Evolutionary conservation across 2,888 invertebrate species (phyloP), one percentile per base, ranked within the genome.

Genomic region (Cheilosia urbana): DNA sequence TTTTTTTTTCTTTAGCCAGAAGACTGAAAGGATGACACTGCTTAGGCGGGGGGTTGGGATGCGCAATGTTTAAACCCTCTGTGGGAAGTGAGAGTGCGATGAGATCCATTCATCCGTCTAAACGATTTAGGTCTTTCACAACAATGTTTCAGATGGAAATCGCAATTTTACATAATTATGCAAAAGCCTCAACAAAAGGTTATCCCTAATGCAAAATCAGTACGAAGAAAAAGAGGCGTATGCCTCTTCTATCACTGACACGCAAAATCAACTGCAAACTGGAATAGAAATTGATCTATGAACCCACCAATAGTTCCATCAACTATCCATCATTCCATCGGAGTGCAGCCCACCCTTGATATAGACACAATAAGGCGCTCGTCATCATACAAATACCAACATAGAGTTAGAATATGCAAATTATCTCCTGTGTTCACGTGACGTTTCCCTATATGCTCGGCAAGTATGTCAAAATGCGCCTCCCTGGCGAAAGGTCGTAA

Each of bases 81-180:
- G n/a, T n/a, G 53, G 73, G 69, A 84, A 84, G 78, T 62, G 63
- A 62, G 62, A 69, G 71, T 75, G 73, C 58, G 73, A 73, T 24
- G 24, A 24, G 3, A 24, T 3, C 24, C 24, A 3, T 3, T 83
- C 83, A 82, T 19, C 34, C 81, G 69, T 77, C n/a, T n/a, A 2
- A 24, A 24, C 3, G 24, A 24, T 24, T 3, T 24, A 3, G 7
- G 27, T 27, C 27, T 6, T 27, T 27, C 6, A 27, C 7, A 27
- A 27, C 27, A 27, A 27, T 27, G 27, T 6, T 30, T 37, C 37
- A 37, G 13, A 37, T 11, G 37, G 13, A 37, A 4, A 37, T 37
- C 37, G 4, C 11, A 37, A 30, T 9, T 30, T 30, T 30, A 30
- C 13, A 3, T 37, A 37, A 3, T 37, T 37, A 13, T 13, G 1